Conservation (phyloP, 30 jellyfish, hydroid and myxozoan genomes). For the Cassiopea xamachana region DNA sequence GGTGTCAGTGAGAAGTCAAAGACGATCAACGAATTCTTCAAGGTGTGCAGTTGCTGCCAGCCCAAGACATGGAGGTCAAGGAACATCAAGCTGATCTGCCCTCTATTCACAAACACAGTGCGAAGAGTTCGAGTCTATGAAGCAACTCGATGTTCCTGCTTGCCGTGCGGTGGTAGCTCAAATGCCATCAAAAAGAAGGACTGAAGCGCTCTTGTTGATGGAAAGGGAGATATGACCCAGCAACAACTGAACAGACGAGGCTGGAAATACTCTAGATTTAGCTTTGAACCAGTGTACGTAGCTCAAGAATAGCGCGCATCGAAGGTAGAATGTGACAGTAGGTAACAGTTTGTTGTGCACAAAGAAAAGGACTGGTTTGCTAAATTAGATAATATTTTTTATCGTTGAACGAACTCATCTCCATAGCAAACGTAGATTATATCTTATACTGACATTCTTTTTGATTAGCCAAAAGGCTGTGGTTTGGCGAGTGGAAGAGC, state of each 20-base stretch:
- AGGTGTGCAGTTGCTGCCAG: slow-evolving; percentile 61
- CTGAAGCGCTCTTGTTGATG: neutral
- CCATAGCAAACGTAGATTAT: neutral
- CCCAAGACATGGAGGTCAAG: slow-evolving; percentile 45
- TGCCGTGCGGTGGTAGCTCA: slow-evolving; percentile 26
- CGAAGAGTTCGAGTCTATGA: slow-evolving; percentile 34
- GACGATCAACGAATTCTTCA: slow-evolving; percentile 18
- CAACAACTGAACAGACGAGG: neutral
- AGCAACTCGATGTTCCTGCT: slow-evolving; percentile 63
- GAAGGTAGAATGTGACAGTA: neutral
- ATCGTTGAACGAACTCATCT: neutral
- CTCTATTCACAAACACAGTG: slow-evolving; percentile 15
- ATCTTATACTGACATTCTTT: neutral
- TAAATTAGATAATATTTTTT: neutral
- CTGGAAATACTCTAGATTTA: neutral
- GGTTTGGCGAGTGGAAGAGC: no score
- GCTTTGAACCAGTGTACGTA: neutral
- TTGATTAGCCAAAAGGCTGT: no score
- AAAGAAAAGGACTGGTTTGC: neutral
- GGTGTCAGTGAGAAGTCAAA: slow-evolving; percentile 26
- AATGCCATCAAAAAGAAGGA: neutral
- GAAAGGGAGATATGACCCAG: neutral
- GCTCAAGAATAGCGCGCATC: neutral
- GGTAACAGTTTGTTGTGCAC: neutral
- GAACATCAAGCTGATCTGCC: slow-evolving; percentile 45